Evolutionary conservation across 2,888 invertebrate genomes (phyloP), one percentile per base, ranked within the genome.

Genomic region (Polymixis lichenea): DNA sequence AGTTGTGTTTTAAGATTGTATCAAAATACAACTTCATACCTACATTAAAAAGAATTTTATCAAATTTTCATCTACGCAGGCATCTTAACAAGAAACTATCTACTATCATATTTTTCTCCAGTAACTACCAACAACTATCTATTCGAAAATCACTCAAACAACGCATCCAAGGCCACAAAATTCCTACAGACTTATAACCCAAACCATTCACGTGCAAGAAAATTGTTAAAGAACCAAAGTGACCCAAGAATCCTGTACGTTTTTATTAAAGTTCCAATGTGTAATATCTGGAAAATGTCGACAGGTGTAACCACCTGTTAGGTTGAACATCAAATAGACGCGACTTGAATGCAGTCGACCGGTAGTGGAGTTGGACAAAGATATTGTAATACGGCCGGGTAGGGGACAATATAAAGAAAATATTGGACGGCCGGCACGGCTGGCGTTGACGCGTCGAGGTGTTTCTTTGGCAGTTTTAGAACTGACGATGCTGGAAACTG

Each of bases 291-390:
- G 72, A 74, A 81, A 73, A 61, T 38, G 56, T 61, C 72, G 71
- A 72, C 85, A 83, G 81, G 77, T 83, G 85, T 77, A 73, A 77
- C 83, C 83, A 83, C 85, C 82, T 83, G 83, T 83, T 81, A 38
- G 78, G 61, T 32, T 61, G 70, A 68, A 82, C 85, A 66, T 83
- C 68, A 82, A 77, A 82, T 69, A 73, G 82, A 85, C 85, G 85
- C 72, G 85, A 72, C 72, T 51, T 77, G 64, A 82, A 82, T 85
- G 85, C 71, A 72, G 56, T 51, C 75, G 56, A 69, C 69, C 66
- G 72, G 53, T 43, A 62, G 65, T 66, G 28, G 22, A 71, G 75
- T 65, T 28, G 64, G 69, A 75, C 72, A 72, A 64, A 84, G 84
- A 79, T 84, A 78, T 84, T 80, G 81, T 80, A 75, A 75, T 72